Evolutionary conservation across 2,888 invertebrate species (phyloP).

Genomic region (Tetanocera ferruginea): DNA sequence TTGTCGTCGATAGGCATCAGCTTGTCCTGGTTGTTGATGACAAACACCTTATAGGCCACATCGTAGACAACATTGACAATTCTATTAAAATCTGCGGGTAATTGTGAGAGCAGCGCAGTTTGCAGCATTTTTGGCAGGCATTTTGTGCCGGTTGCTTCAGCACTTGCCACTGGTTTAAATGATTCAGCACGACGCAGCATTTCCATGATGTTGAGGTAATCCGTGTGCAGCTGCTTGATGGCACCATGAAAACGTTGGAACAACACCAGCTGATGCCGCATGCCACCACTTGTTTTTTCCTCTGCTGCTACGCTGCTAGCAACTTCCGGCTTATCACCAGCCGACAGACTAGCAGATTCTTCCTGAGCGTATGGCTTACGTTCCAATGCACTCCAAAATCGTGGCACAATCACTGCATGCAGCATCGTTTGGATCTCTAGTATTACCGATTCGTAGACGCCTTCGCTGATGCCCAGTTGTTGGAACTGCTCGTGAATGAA

Average conservation of each 20-base stretch:
- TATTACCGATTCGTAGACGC: conserved; percentile 2
- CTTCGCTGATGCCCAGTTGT: conserved; percentile 9
- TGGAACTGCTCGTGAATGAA: background rate
- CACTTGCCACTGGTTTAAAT: background rate
- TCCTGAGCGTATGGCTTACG: background rate
- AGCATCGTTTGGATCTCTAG: conserved; percentile 15
- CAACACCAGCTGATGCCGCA: conserved; percentile 28
- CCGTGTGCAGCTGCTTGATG: conserved; percentile 60
- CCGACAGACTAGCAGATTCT: background rate
- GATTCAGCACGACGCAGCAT: conserved; percentile 73
- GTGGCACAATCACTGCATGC: background rate
- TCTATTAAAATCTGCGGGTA: conserved; percentile 78
- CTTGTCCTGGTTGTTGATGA: conserved; percentile 65
- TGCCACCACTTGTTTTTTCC: background rate
- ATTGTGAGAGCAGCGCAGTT: conserved; percentile 75
- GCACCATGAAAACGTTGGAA: conserved; percentile 63
- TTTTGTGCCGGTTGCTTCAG: background rate
- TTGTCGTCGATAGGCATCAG: conserved; percentile 56
- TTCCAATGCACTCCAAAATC: conserved; percentile 20
- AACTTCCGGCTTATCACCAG: background rate
- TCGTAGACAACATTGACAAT: conserved; percentile 83
- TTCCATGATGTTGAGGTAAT: conserved; percentile 72
- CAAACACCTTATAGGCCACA: conserved; percentile 81
- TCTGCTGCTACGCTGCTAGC: background rate
- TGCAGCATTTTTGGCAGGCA: conserved; percentile 48